A percentile compares a stretch with the other conserved stretches of the same genome.
These are phyloP conservation scores for Loxodonta africana DNA, from an alignment of 2,113 vertebrate genomes.

Conservation along the genomic window DNA sequence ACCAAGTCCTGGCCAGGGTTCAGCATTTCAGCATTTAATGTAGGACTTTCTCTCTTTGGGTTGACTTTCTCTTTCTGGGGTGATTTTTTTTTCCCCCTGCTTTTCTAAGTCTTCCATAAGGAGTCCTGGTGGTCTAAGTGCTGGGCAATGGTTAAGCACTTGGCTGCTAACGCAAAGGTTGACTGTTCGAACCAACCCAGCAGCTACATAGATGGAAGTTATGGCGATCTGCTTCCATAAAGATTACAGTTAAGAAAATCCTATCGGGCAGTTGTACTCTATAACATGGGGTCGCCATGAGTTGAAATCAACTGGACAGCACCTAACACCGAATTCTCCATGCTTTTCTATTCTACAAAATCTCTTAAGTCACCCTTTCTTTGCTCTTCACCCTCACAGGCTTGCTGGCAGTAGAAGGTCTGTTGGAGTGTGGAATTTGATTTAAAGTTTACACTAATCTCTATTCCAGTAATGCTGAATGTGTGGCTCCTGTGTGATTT, in stretches of 20 bases:
- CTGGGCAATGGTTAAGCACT: no score
- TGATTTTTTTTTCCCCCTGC: no score
- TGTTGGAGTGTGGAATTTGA: background rate
- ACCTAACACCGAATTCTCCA: no score
- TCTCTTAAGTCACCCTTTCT: background rate
- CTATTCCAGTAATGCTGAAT: background rate
- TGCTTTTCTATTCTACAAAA: background rate
- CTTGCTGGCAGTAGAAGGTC: background rate
- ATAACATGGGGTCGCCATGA: no score
- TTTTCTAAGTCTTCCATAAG: background rate
- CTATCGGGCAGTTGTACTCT: no score
- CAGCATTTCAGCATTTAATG: background rate
- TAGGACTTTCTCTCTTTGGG: background rate
- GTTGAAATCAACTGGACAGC: no score
- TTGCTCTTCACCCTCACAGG: background rate
- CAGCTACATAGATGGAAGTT: no score
- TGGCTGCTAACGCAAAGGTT: no score
- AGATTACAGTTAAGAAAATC: no score
- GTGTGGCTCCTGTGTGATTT: background rate
- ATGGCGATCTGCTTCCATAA: no score
- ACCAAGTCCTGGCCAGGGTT: background rate
- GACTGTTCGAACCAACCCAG: no score
- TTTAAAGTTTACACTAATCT: background rate
- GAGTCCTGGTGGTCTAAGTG: no score
- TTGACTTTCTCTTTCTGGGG: background rate